Conservation (phyloP, 2,888 invertebrate genomes). For the Eueremaeus valkanovi region DNA sequence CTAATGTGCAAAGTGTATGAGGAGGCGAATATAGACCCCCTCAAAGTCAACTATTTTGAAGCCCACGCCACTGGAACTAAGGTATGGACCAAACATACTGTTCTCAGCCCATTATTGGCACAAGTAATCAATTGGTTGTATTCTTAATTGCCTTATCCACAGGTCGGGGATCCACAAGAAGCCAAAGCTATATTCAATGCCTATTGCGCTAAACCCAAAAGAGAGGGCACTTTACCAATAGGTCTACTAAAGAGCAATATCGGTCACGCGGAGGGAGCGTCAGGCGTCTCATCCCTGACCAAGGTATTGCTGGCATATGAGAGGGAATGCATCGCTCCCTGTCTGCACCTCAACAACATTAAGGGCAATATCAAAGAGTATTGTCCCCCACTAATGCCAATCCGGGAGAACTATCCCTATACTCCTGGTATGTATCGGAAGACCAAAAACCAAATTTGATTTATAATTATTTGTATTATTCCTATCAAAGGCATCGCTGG, state of each 20-base stretch:
- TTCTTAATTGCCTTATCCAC: neutral
- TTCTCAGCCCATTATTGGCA: no score
- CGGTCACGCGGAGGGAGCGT: slow-evolving; percentile 85
- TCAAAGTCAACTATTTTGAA: slow-evolving; percentile 52
- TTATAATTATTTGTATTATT: neutral
- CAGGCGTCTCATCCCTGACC: slow-evolving; percentile 41
- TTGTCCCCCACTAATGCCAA: neutral
- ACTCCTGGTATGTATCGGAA: slow-evolving; percentile 2
- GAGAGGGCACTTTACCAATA: slow-evolving; percentile 73
- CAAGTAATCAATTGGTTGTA: neutral
- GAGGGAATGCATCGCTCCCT: slow-evolving; percentile 44
- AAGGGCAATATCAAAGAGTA: slow-evolving; percentile 55
- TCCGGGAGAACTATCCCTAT: neutral
- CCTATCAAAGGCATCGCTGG: slow-evolving; percentile 11
- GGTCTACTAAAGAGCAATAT: slow-evolving; percentile 99
- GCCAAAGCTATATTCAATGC: slow-evolving; percentile 53
- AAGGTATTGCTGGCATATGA: slow-evolving; percentile 57
- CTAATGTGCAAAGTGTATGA: slow-evolving; percentile 70
- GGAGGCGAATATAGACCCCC: slow-evolving; percentile 74
- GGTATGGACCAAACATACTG: slow-evolving; percentile 88
- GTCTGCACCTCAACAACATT: slow-evolving; percentile 55
- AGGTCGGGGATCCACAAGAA: slow-evolving; percentile 57
- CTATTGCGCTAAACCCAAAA: slow-evolving; percentile 58
- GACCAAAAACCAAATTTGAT: neutral
- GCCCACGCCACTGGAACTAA: slow-evolving; percentile 85